Evolutionary conservation across 2,888 invertebrate species (phyloP).

Genomic region (Minunthozetes semirufus): DNA sequence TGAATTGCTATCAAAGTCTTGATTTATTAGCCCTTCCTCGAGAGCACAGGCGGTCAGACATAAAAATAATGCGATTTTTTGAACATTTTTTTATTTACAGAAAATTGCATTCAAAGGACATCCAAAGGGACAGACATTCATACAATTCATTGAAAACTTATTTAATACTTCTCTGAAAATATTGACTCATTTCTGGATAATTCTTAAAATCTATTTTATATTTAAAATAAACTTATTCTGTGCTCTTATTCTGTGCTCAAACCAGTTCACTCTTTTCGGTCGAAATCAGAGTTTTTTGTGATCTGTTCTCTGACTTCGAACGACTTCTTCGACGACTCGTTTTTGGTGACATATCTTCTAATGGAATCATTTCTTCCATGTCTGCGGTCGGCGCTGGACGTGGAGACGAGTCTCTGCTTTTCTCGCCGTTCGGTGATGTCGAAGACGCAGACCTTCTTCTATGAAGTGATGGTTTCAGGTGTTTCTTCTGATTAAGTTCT

Average conservation of each 20-base stretch:
- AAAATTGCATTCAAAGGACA: no score
- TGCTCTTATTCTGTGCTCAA: background rate
- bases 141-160: no score
- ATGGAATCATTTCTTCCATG: slow-evolving; percentile 35
- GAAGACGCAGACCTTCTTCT: slow-evolving; percentile 1
- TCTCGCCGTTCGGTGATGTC: background rate
- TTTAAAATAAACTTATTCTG: no score
- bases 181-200: no score
- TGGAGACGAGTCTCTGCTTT: slow-evolving; percentile 34
- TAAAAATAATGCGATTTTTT: no score
- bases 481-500: slow-evolving; percentile 9
- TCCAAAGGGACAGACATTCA: no score
- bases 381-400: slow-evolving; percentile 3
- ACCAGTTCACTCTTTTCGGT: slow-evolving; percentile 11
- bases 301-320: slow-evolving; percentile 28
- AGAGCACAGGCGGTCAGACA: no score
- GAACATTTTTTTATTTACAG: no score
- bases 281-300: background rate
- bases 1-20: no score
- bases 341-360: slow-evolving; percentile 35
- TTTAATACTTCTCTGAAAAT: no score
- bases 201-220: no score
- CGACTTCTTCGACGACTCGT: slow-evolving; percentile 16
- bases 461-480: slow-evolving; percentile 2
- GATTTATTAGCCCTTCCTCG: no score